Conservation (phyloP, 2,113 vertebrate species). For the Vidua macroura region DNA sequence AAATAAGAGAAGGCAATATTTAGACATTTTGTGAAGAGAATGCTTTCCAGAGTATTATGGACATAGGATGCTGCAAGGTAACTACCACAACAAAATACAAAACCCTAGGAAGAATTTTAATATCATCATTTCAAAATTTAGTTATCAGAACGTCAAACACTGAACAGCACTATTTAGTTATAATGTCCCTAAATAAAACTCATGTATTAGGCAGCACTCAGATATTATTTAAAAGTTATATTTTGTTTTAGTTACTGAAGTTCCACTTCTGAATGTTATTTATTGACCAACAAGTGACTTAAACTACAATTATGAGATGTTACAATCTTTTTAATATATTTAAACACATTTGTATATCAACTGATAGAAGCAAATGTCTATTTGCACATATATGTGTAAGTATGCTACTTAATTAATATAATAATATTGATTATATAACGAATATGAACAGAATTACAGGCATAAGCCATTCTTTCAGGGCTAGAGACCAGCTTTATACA, state of each 20-base stretch:
- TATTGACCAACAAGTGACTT: neutral
- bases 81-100: neutral
- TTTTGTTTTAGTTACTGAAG: neutral
- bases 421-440: neutral
- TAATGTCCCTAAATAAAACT: neutral
- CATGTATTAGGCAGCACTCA: neutral
- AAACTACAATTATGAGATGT: neutral
- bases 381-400: neutral
- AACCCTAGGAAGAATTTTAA: neutral
- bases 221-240: neutral
- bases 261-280: neutral
- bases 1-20: neutral
- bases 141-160: neutral
- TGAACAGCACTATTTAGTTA: neutral
- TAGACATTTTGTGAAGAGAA: neutral
- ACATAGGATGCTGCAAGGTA: neutral
- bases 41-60: neutral
- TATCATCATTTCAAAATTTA: neutral
- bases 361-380: neutral
- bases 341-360: neutral
- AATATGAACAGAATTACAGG: neutral
- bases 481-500: neutral
- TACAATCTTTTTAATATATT: neutral
- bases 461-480: neutral
- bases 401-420: neutral